Percentiles rank a stretch among this genome's conserved stretches.
phyloP scores from a whole-genome alignment of 2,888 invertebrate species.

The Dermolepida albohirtum region DNA sequence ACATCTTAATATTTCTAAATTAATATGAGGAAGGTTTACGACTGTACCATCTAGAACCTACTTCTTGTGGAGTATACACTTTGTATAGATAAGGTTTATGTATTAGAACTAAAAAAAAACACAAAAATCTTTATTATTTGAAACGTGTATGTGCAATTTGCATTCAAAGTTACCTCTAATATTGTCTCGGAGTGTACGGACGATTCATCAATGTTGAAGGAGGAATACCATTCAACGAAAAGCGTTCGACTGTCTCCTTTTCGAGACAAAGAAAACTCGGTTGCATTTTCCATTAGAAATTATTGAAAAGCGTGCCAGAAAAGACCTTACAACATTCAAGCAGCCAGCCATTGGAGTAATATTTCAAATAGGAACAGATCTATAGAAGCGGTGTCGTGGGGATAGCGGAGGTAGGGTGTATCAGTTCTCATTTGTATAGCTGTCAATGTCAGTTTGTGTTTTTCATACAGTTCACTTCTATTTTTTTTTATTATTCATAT shows the following conservation, averaged over 20 bases:
- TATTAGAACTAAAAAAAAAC: too few relatives aligned
- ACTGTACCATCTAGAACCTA: too few relatives aligned
- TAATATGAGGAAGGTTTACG: too few relatives aligned
- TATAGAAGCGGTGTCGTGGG: slow-evolving; percentile 1
- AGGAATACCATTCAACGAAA: slow-evolving; percentile 14
- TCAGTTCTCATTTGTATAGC: slow-evolving; percentile 65
- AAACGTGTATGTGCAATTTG: too few relatives aligned
- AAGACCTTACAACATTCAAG: neutral
- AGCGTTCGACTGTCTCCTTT: neutral
- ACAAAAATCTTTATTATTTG: too few relatives aligned
- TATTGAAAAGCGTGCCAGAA: slow-evolving; percentile 62
- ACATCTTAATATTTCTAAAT: too few relatives aligned
- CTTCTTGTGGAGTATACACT: too few relatives aligned
- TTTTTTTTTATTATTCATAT: neutral
- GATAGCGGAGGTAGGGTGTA: slow-evolving; percentile 53
- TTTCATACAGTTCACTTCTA: neutral
- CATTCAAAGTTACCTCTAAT: neutral
- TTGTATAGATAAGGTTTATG: too few relatives aligned
- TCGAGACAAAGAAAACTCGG: slow-evolving; percentile 48
- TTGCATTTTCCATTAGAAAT: slow-evolving; percentile 62
- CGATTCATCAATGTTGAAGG: slow-evolving; percentile 10
- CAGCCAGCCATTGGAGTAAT: slow-evolving; percentile 56
- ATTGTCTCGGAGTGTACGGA: slow-evolving; percentile 2
- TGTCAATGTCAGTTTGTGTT: slow-evolving; percentile 59
- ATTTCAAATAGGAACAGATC: slow-evolving; percentile 62